Base-by-base conservation (phyloP, 2,888 invertebrate species). In the Apamea sordens region DNA sequence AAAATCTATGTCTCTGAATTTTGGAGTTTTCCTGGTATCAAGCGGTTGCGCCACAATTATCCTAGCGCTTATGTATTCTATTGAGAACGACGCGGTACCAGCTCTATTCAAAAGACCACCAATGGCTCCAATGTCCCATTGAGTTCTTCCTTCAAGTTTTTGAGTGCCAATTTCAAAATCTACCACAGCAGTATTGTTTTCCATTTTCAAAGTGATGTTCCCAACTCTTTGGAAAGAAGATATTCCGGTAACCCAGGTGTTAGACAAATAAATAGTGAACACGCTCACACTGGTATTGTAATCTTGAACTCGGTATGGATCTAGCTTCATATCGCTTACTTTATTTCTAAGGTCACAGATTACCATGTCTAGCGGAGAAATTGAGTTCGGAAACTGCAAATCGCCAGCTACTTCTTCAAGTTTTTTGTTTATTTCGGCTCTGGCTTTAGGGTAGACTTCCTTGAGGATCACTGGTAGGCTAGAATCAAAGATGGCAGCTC, bases 331-430 rank as follows among this genome's bases (percentile, higher is more conserved):
- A 13, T 94, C 94, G 44, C 96, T 94, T 4, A 99, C 98, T 90
- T 98, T 97, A 86, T 98, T 98, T n/a, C 98, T 97, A 0, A 97
- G 97, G 90, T 98, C 98, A 0, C 98, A 98, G 68, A 99, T 97
- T 3, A 98, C 98, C 97, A 98, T 98, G 91, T 99, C 99, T 81
- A 99, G 96, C 0, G 99, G 98, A 32, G 98, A 98, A 89, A 99
- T 98, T 0, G 98, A 98, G 93, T 98, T 98, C 0, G 98, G 98
- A 91, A 99, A 98, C 78, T 97, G 97, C 89, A 98, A 97, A 78
- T 97, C 97, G 0, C 97, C 97, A 18, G 98, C 97, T 28, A 98
- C 92, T 88, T 98, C 97, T 50, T 97, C 97, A 59, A 99, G 97
- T 92, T 98, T 97, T 7, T 97, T 97, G 92, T 99, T 98, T 2